Base-by-base conservation (phyloP, 2,113 vertebrate genomes). In the Nibea coibor region DNA sequence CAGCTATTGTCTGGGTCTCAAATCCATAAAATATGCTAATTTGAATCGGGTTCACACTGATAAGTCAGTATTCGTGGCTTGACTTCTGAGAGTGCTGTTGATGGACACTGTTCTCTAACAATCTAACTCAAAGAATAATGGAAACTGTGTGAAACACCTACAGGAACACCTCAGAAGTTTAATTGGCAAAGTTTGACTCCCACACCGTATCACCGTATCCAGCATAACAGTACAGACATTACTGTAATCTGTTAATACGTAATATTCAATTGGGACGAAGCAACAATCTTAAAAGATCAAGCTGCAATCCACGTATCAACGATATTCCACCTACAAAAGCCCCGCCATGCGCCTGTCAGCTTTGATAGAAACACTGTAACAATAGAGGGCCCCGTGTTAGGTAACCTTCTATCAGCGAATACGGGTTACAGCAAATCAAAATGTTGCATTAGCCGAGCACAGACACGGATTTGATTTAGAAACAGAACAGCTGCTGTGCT, bases 401-500 rank as follows among this genome's bases (percentile, higher is more conserved):
- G 43, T 11, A 45, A 20, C 50, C 11, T 59, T 72, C 53, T 45
- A 39, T 63, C 62, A 51, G 26, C 72, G 16, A 63, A 43, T 39
- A 20, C 22, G 9, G 12, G 26, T 72, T 42, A 19, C 12, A 39
- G 50, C 3, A 63, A 73, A 64, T 81, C 28, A 62, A 57, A 67
- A 50, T 24, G 42, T 51, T 74, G 42, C 39, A 39, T 57, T 61
- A 54, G 50, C 47, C 26, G 35, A 79, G 54, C 48, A 22, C 10
- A 45, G 45, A 84, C 28, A 24, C 17, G 48, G 74, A 62, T 74
- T 78, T 64, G 43, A 81, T 83, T 39, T 42, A 20, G 69, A 70
- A 79, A 70, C 5, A 61, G 58, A 39, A 43, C 53, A 39, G 66
- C 39, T 75, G 66, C 48, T 15, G 59, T 39, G 53, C 56, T 16